Base-by-base conservation (phyloP, 35 echinoderm and acorn worm species). In the Heliocidaris tuberculata region DNA sequence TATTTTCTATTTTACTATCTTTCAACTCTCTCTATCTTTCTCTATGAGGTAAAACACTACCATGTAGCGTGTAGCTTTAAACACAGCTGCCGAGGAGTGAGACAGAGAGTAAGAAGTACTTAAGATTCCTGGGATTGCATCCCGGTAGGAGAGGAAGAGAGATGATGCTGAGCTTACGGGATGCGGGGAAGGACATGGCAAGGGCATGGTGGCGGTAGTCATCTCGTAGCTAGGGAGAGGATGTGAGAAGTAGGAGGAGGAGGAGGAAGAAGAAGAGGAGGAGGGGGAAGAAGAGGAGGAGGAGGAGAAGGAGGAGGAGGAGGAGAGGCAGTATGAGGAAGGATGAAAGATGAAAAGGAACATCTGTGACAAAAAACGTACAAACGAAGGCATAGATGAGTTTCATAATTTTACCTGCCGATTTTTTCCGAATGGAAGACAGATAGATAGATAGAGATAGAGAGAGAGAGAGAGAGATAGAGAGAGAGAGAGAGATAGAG, bases 41-140 rank as follows among this genome's bases (percentile, higher is more conserved):
- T 13, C 52, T 56, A 15, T 42, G 3, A 1, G 35, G 0, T 42
- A 56, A 56, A 56, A 56, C 52, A 56, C 10, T 13, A 2, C 2
- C 10, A n/a, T 48, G 31, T 47, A 32, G 32, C 32, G 31, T 47
- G 87, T n/a, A 4, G 87, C 87, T 89, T 89, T 89, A 89, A 89
- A 48, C 31, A 89, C 87, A 89, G 87, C 87, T 89, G 87, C 87
- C 32, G 31, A 13, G 87, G 10, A 89, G 87, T 48, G 87, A 32
- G 12, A 89, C 31, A 48, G 87, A 78, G 27, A 78, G 31, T 47
- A 32, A 89, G 87, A 29, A 89, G 87, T 89, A 89, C 87, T 89
- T 89, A 89, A 89, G 87, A 89, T 89, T 89, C 87, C 29, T 32
- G 10, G 24, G 87, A 89, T 89, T 89, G 87, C 87, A 24, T 32